phyloP scores from a whole-genome alignment of 2,797 vertebrate species.

The Premnoplex brunnescens region DNA sequence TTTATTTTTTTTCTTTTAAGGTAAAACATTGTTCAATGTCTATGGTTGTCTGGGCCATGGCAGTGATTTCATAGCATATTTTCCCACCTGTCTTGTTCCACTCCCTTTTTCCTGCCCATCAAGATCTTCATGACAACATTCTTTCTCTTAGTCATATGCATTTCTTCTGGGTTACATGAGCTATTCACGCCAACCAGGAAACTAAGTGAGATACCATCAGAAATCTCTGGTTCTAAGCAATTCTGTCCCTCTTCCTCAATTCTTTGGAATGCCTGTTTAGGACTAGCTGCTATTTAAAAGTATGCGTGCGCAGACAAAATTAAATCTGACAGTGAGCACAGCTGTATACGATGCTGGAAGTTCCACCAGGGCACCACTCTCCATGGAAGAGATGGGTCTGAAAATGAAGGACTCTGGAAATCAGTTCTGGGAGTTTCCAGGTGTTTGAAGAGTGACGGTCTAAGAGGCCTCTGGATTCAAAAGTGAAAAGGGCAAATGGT shows the following conservation, averaged over 20 bases:
- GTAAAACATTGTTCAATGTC: not conserved
- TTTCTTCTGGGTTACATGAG: not conserved
- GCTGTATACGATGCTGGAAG: fast-evolving
- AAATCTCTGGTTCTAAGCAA: not conserved
- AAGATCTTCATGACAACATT: not conserved
- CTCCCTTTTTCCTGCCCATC: slow-evolving; percentile 2
- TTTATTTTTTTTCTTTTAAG: not conserved
- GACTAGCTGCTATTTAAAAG: not conserved
- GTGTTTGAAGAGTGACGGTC: not conserved
- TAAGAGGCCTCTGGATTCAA: not conserved
- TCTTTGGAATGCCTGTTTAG: not conserved
- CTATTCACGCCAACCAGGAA: not conserved
- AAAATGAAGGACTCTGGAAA: not conserved
- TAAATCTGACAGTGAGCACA: not conserved
- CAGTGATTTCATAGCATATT: not conserved
- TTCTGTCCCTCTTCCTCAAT: not conserved
- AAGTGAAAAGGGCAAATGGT: not conserved
- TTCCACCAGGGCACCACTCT: not conserved
- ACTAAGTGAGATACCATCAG: not conserved
- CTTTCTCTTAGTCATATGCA: not conserved
- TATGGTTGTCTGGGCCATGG: not conserved
- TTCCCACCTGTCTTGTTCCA: slow-evolving; percentile 5
- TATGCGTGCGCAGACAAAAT: not conserved
- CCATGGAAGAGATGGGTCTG: not conserved
- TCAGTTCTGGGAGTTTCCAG: not conserved